These are phyloP conservation scores for Rhynchomys soricoides DNA, from an alignment of 2,113 vertebrate genomes.

Conservation along the genomic window DNA sequence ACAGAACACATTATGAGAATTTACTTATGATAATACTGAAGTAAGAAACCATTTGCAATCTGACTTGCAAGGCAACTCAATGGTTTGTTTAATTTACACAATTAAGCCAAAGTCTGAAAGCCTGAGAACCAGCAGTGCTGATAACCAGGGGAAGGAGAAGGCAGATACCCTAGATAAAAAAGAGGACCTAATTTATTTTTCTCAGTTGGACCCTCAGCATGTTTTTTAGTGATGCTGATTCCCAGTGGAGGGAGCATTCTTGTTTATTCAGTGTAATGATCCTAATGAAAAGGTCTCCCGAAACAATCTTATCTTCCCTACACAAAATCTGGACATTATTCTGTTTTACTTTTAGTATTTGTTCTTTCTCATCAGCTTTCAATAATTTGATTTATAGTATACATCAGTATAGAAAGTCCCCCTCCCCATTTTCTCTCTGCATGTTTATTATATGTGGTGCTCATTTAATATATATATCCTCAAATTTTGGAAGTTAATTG, in stretches of 20 bases:
- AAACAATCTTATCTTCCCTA: neutral
- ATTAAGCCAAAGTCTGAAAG: neutral
- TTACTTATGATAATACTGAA: neutral
- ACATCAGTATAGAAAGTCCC: neutral
- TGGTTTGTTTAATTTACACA: neutral
- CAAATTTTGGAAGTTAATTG: neutral
- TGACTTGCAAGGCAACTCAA: neutral
- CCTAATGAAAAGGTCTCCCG: neutral
- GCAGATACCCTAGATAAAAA: neutral
- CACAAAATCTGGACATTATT: neutral
- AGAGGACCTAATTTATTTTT: neutral
- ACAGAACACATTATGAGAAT: neutral
- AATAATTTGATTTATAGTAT: neutral
- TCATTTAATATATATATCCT: neutral
- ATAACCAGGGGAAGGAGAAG: neutral
- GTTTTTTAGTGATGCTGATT: neutral
- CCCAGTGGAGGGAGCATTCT: too few relatives aligned
- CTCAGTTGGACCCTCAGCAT: neutral
- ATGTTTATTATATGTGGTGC: neutral
- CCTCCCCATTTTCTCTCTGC: too few relatives aligned
- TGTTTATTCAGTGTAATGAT: neutral
- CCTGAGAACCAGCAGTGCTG: neutral
- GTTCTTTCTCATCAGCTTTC: neutral
- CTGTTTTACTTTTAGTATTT: neutral
- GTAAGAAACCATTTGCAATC: neutral